Conservation (phyloP, 2,888 invertebrate genomes). For the Metallyticus violacea region DNA sequence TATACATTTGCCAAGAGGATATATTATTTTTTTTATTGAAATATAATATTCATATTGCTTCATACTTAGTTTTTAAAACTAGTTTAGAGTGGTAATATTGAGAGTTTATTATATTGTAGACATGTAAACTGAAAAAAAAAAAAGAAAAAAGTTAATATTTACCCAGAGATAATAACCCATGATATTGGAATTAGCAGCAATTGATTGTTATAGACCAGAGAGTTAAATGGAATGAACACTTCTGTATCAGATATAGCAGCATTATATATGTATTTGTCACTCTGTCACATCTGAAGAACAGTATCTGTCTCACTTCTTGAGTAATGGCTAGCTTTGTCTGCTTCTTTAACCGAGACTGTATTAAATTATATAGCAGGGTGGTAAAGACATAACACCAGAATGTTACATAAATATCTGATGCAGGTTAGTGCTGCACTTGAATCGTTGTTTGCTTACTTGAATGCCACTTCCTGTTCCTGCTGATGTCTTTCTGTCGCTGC, state of each 20-base stretch:
- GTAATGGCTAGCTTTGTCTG: no score
- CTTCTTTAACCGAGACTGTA: no score
- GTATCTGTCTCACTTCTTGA: no score
- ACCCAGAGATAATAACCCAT: background rate
- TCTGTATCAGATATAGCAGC: background rate
- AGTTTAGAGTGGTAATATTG: conserved; percentile 11
- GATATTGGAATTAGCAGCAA: background rate
- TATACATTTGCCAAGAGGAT: background rate
- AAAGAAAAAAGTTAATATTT: background rate
- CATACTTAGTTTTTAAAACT: conserved; percentile 17
- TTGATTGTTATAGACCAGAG: background rate
- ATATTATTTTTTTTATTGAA: background rate
- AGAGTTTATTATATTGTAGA: background rate
- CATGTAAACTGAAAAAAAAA: background rate
- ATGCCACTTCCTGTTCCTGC: background rate
- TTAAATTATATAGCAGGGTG: no score
- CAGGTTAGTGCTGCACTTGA: background rate
- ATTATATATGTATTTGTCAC: no score
- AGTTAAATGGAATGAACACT: background rate
- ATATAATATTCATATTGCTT: background rate
- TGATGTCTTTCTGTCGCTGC: background rate
- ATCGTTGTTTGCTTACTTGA: background rate
- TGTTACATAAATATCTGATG: no score
- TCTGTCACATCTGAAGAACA: no score
- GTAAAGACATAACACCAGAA: no score